Evolutionary conservation across 2,888 invertebrate species (phyloP), one percentile per base, ranked within the genome.

Genomic region (Mesodorylaimus sp.): DNA sequence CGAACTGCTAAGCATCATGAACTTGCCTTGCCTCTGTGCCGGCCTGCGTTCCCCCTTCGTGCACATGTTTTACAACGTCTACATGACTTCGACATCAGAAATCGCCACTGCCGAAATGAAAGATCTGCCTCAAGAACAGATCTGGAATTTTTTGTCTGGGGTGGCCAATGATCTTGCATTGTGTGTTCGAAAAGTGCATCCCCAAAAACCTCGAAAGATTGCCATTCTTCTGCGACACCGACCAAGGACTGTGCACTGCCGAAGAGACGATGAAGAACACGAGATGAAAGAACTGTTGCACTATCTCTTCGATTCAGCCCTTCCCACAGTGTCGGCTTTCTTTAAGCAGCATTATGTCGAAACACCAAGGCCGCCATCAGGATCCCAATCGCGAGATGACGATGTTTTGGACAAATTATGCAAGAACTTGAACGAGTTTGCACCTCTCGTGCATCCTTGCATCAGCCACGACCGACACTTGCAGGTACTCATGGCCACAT

Each of bases 61-160:
- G 13, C 54, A 63, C 3, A 68, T 66, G 57, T 59, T 68, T 45
- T 57, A 65, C 21, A 63, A 63, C 62, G 66, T 68, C 16, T 67
- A 67, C 55, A 58, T 67, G 49, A 65, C 65, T 56, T 29, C 43
- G 1, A 23, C 39, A 16, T 16, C 28, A 27, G 47, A 47, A 1
- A 65, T 66, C 1, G 66, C 66, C n/a, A 57, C 62, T 44, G 65
- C 63, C 3, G 63, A 65, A 62, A 63, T 45, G 16, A 2, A 24
- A 27, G 5, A 45, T 2, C 16, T 38, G 2, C 50, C 45, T 43
- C 37, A 43, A 23, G 38, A 37, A 2, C 45, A 45, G 16, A 3
- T 50, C 19, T 50, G 50, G 50, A 38, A 23, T 13, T 50, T 38
- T 36, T 27, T 50, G 7, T 24, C 21, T 10, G 42, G 23, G 7